phyloP scores from a whole-genome alignment of 2,113 vertebrate genomes.

The Corydoras sp. region DNA sequence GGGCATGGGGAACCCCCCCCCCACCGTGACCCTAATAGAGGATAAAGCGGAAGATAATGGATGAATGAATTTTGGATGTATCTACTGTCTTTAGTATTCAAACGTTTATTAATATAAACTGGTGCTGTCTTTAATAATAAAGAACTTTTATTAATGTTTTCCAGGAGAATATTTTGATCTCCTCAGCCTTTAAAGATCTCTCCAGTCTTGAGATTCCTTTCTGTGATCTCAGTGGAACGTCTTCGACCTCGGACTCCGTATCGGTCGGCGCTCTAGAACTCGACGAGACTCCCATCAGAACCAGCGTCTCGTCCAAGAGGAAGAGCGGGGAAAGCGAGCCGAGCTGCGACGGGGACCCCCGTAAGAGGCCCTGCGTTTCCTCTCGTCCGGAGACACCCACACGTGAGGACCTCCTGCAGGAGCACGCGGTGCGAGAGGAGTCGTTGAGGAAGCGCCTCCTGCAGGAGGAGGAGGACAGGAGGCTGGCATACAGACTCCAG shows the following conservation, averaged over 20 bases:
- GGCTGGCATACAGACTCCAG: slow-evolving; percentile 77
- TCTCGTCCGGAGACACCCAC: not conserved
- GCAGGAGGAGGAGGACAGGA: slow-evolving; percentile 83
- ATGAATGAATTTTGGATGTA: too few relatives aligned
- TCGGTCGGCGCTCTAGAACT: not conserved
- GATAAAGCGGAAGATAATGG: too few relatives aligned
- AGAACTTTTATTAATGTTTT: not conserved
- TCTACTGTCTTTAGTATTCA: too few relatives aligned
- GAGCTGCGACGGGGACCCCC: not conserved
- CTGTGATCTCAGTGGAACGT: slow-evolving; percentile 21
- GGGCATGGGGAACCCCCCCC: too few relatives aligned
- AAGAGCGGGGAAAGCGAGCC: slow-evolving; percentile 38
- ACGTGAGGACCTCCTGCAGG: slow-evolving; percentile 40
- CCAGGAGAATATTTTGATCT: slow-evolving; percentile 59
- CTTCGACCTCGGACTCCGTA: not conserved
- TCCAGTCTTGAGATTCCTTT: not conserved
- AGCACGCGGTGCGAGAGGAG: slow-evolving; percentile 62
- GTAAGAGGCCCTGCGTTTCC: slow-evolving; percentile 13
- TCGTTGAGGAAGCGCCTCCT: slow-evolving; percentile 61
- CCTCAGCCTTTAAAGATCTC: not conserved
- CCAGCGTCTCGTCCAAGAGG: slow-evolving; percentile 44
- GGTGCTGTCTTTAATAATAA: not conserved
- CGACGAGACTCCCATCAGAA: not conserved
- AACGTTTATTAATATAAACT: too few relatives aligned
- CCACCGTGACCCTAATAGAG: too few relatives aligned